Evolutionary conservation across 2,797 vertebrate genomes (phyloP).

Genomic region (Pipistrellus pygmaeus): DNA sequence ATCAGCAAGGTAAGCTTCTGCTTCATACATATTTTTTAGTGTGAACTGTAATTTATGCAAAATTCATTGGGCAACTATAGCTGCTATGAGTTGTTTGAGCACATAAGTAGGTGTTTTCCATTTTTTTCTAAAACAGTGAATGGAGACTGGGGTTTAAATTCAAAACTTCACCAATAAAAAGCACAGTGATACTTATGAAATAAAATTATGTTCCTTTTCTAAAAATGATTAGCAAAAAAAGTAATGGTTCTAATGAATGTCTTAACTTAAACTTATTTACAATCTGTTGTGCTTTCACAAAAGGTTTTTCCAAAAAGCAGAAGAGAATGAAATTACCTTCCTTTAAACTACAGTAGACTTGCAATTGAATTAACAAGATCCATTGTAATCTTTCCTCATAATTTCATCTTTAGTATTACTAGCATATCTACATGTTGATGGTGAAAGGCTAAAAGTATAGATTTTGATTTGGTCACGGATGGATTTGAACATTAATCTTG

Average conservation of each 20-base stretch:
- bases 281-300: no score
- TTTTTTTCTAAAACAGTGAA: neutral
- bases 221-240: neutral
- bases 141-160: neutral
- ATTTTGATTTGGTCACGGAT: neutral
- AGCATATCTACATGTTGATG: neutral
- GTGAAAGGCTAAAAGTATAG: neutral
- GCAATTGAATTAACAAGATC: neutral
- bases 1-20: neutral
- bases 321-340: neutral
- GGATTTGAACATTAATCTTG: neutral
- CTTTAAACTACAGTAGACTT: neutral
- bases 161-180: neutral
- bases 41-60: neutral
- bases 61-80: neutral
- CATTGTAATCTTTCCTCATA: neutral
- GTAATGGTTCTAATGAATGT: neutral
- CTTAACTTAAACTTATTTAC: neutral
- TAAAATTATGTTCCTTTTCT: neutral
- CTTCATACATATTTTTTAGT: neutral
- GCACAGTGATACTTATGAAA: neutral
- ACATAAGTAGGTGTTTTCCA: neutral
- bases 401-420: neutral
- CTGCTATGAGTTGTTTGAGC: neutral
- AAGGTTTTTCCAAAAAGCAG: neutral